Evolutionary conservation across 2,888 invertebrate genomes (phyloP), one percentile per base, ranked within the genome.

Genomic region (Athalia circularis): DNA sequence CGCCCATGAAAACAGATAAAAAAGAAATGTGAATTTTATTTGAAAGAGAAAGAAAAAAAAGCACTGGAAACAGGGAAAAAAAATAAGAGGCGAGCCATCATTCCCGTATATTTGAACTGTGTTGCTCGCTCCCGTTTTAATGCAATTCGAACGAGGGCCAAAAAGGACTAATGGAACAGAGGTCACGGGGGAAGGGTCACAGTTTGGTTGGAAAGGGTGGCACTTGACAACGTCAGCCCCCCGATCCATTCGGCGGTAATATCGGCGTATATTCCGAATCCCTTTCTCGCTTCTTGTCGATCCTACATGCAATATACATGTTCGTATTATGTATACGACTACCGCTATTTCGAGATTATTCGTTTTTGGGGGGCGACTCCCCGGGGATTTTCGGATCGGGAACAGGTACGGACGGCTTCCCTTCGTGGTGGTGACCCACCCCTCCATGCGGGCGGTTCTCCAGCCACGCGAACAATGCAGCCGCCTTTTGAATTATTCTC

Each of bases 401-500:
- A 52, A 68, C 68, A 68, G 52, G 68, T 13, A 64, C 29, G 5
- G 50, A 68, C 68, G 68, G 1, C 52, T 52, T 50, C 68, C 68
- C 68, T 68, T 68, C 50, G 57, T 29, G 29, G 59, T 47, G 57
- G 70, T 57, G 70, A 57, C 59, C 72, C 45, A 47, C 72, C 54
- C n/a, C 52, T 52, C 52, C 3, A 1, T 52, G 8, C 52, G 29
- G 52, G 43, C 50, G 57, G 57, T 57, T 50, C 70, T 45, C 72
- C 45, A 72, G 72, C 72, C 74, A 65, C 54, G 84, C 86, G 88
- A 89, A 89, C 89, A 89, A 89, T 89, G 86, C 85, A 80, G 84
- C 84, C 85, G 87, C 86, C 89, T 90, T 85, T 84, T 90, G 90
- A 90, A 90, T 90, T 90, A 90, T 90, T 90, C 90, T 84, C 90